Evolutionary conservation across 2,113 vertebrate genomes (phyloP).

Genomic region (Crypturellus undulatus): DNA sequence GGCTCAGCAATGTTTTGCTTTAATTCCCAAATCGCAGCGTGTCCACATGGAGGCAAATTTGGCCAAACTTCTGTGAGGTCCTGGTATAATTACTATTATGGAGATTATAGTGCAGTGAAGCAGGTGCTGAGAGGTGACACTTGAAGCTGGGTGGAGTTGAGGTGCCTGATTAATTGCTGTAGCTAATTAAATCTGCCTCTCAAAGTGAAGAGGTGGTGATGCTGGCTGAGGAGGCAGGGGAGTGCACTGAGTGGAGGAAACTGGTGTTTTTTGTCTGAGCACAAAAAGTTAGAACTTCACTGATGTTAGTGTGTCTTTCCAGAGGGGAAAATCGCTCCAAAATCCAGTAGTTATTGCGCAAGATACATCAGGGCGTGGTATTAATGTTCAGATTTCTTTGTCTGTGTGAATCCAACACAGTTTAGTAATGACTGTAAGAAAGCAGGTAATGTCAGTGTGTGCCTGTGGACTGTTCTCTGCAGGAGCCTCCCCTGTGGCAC

Average conservation of each 20-base stretch:
- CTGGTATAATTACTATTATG: background rate
- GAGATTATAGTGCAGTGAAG: background rate
- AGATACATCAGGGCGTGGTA: background rate
- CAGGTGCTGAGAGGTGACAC: conserved; percentile 13
- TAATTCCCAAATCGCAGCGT: background rate
- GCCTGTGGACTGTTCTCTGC: background rate
- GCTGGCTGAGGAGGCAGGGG: background rate
- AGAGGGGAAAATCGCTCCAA: background rate
- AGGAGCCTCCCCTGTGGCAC: background rate
- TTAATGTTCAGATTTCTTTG: background rate
- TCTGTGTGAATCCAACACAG: background rate
- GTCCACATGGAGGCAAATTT: background rate
- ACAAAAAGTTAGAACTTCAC: background rate
- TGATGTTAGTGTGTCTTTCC: background rate
- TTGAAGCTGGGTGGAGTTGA: conserved; percentile 34
- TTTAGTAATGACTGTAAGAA: background rate
- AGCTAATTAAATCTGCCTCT: conserved; percentile 44
- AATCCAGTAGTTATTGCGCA: background rate
- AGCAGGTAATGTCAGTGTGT: background rate
- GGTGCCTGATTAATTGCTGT: conserved; percentile 21
- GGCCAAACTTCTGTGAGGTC: conserved; percentile 18
- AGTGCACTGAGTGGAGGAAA: background rate
- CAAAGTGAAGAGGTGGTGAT: background rate
- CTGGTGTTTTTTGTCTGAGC: too few species aligned
- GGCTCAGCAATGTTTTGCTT: background rate